These are phyloP conservation scores for Tenrec ecaudatus DNA, from an alignment of 2,113 vertebrate species.

Conservation along the genomic window DNA sequence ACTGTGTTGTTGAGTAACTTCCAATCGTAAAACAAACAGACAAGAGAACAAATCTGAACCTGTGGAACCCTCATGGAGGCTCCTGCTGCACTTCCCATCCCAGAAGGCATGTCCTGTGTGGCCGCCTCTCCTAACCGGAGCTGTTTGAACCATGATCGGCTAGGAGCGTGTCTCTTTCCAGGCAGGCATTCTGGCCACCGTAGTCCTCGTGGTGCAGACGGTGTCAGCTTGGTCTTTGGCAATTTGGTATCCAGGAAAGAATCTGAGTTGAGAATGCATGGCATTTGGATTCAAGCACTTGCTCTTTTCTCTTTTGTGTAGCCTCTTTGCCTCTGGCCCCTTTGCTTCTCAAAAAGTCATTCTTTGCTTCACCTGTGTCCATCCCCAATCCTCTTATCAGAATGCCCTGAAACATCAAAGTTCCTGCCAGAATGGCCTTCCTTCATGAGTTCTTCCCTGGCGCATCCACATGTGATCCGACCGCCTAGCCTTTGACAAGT, in stretches of 20 bases:
- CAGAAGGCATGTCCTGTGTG: not conserved
- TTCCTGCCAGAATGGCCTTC: not conserved
- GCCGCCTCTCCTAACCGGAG: not conserved
- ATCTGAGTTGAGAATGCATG: not conserved
- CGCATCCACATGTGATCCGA: too few relatives aligned
- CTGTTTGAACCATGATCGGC: not conserved
- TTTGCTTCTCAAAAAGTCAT: not conserved
- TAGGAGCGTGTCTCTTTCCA: not conserved
- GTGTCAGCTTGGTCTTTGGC: too few relatives aligned
- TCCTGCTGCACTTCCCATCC: not conserved
- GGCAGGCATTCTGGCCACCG: not conserved
- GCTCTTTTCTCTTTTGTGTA: not conserved
- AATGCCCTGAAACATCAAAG: not conserved
- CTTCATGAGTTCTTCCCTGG: not conserved
- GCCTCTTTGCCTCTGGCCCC: not conserved
- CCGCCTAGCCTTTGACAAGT: too few relatives aligned
- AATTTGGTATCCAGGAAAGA: not conserved
- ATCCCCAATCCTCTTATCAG: not conserved
- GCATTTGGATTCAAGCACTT: not conserved
- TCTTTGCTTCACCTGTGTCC: not conserved
- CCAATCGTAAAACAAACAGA: not conserved
- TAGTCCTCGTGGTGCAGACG: not conserved
- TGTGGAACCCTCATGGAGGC: not conserved
- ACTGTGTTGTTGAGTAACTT: not conserved
- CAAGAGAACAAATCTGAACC: not conserved